These are phyloP conservation scores for Volucella inflata DNA, from an alignment of 2,888 invertebrate species.

Conservation along the genomic window DNA sequence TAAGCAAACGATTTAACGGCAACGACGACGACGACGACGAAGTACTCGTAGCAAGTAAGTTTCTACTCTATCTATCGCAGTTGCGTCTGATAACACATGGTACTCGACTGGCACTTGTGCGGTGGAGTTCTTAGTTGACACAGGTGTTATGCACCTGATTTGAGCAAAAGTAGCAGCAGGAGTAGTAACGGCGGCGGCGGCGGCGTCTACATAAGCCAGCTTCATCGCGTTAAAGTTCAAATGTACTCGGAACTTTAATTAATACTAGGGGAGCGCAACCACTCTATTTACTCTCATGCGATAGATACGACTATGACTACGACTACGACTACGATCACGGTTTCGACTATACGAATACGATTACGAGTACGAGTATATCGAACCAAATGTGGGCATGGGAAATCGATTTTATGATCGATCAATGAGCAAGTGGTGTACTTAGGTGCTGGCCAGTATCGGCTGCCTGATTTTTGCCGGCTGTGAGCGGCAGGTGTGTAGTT, in stretches of 20 bases:
- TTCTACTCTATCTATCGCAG: slow-evolving; percentile 43
- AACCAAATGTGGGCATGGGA: slow-evolving; percentile 69
- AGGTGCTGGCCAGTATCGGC: slow-evolving; percentile 19
- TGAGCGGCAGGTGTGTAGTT: slow-evolving; percentile 64
- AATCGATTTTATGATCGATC: slow-evolving; percentile 74
- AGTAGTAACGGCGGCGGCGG: slow-evolving; percentile 4
- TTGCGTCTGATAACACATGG: slow-evolving; percentile 62
- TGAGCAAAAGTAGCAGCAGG: slow-evolving; percentile 33
- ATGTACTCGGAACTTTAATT: slow-evolving; percentile 67
- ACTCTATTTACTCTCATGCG: slow-evolving; percentile 53
- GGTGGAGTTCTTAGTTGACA: slow-evolving; percentile 79
- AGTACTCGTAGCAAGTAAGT: not conserved
- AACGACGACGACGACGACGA: slow-evolving; percentile 21
- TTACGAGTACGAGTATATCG: slow-evolving; percentile 19
- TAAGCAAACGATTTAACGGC: slow-evolving; percentile 34
- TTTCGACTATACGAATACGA: no score
- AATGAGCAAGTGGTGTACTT: slow-evolving; percentile 53
- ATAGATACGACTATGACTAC: no score
- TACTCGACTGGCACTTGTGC: not conserved
- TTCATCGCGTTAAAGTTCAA: slow-evolving; percentile 60
- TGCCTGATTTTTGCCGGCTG: slow-evolving; percentile 24
- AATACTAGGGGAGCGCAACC: slow-evolving; percentile 65
- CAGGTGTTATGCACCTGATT: slow-evolving; percentile 82
- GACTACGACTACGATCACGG: no score
- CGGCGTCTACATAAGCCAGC: not conserved